Conservation (phyloP, 1,140 invertebrate genomes). For the Pseudomyrmex cubaensis region DNA sequence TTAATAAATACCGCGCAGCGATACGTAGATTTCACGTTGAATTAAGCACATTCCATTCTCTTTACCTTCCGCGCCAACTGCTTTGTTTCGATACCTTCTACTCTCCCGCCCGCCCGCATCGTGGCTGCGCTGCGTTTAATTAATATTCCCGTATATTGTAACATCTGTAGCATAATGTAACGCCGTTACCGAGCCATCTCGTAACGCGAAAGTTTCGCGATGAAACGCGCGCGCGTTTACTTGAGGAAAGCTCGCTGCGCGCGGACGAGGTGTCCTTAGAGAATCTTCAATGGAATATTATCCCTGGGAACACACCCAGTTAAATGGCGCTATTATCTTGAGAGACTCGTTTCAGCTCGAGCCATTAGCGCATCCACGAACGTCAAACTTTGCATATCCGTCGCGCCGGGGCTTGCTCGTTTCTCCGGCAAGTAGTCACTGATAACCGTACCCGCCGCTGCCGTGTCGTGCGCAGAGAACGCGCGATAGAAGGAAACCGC, state of each 20-base stretch:
- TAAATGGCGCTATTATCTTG: constrained; percentile 67
- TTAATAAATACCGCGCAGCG: constrained; percentile 37
- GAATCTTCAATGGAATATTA: constrained; percentile 72
- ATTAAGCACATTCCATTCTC: constrained; percentile 41
- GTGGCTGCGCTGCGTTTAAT: constrained; percentile 18
- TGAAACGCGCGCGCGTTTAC: constrained; percentile 48
- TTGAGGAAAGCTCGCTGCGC: constrained; percentile 45
- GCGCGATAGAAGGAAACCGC: constrained; percentile 13
- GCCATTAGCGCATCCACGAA: constrained; percentile 71
- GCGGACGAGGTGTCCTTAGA: constrained; percentile 48
- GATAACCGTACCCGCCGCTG: constrained; percentile 25
- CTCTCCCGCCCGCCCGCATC: not conserved
- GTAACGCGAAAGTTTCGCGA: constrained; percentile 57
- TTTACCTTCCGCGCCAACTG: not conserved
- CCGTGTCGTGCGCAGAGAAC: not conserved
- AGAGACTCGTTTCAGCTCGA: constrained; percentile 67
- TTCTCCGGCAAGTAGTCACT: constrained; percentile 36
- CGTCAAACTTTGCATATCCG: constrained; percentile 74
- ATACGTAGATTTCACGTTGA: constrained; percentile 43
- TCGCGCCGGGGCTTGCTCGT: constrained; percentile 35
- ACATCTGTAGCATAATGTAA: constrained; percentile 48
- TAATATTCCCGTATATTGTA: constrained; percentile 47
- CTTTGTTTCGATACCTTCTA: constrained; percentile 36
- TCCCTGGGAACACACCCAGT: constrained; percentile 58
- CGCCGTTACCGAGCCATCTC: constrained; percentile 32